Percentiles rank a stretch among this genome's conserved stretches.
Conservation (phyloP, 1,140 invertebrate genomes). For the Ips nitidus region DNA sequence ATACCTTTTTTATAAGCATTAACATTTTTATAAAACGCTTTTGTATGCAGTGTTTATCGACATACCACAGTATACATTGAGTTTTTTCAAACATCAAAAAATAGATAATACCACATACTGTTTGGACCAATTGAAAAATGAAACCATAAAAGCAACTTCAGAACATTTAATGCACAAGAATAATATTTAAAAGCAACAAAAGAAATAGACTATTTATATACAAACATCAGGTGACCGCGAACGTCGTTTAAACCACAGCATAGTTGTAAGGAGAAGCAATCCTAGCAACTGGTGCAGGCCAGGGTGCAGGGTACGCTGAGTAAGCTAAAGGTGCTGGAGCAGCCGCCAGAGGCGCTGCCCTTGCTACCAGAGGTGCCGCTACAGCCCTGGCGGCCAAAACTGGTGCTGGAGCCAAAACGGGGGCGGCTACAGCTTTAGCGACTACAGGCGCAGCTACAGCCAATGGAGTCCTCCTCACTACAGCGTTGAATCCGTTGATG, state of each 20-base stretch:
- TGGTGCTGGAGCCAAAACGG: slow-evolving; percentile 20
- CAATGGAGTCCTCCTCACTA: slow-evolving; percentile 50
- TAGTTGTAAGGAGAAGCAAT: slow-evolving; percentile 38
- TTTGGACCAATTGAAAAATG: too few relatives aligned
- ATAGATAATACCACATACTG: too few relatives aligned
- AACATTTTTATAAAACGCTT: too few relatives aligned
- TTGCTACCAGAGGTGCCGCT: slow-evolving; percentile 25
- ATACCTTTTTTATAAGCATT: too few relatives aligned
- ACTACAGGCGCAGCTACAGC: slow-evolving; percentile 39
- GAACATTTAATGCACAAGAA: too few relatives aligned
- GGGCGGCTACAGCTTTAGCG: slow-evolving; percentile 36
- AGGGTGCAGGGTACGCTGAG: slow-evolving; percentile 13
- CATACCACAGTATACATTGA: too few relatives aligned
- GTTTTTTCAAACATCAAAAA: too few relatives aligned
- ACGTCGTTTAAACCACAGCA: slow-evolving; percentile 14
- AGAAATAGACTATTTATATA: too few relatives aligned
- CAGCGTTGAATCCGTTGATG: slow-evolving; percentile 57
- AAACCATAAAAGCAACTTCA: too few relatives aligned
- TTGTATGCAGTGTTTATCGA: too few relatives aligned
- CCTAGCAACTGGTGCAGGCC: slow-evolving; percentile 42
- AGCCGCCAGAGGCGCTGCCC: slow-evolving; percentile 25
- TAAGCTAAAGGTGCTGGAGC: slow-evolving; percentile 30
- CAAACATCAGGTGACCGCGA: too few relatives aligned
- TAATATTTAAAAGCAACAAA: too few relatives aligned
- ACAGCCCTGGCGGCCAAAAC: slow-evolving; percentile 26